A percentile compares a stretch with the other conserved stretches of the same genome.
Conservation (phyloP, 2,888 invertebrate species). For the Argynnis bischoffii region DNA sequence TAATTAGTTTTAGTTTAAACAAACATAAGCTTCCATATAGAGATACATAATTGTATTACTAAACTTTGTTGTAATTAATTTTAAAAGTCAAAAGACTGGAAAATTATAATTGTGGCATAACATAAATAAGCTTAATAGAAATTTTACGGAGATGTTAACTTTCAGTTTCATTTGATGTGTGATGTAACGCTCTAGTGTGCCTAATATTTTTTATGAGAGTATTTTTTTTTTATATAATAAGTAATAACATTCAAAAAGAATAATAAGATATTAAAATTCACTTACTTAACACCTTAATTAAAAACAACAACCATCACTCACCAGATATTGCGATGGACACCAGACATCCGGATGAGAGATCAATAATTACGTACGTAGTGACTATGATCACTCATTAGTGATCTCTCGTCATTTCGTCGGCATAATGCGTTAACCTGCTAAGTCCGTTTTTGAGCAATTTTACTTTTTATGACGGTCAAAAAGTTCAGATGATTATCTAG, state of each 20-base stretch:
- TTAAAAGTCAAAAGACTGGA: conserved; percentile 1
- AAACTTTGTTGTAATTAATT: conserved; percentile 3
- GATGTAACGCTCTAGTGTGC: too few relatives aligned
- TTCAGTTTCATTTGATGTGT: not conserved
- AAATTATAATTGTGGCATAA: conserved; percentile 8
- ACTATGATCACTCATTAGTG: conserved; percentile 95
- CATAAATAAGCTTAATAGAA: not conserved
- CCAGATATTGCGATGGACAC: conserved; percentile 98
- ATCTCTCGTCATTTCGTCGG: too few relatives aligned
- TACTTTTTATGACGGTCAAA: too few relatives aligned
- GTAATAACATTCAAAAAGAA: too few relatives aligned
- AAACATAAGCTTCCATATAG: not conserved
- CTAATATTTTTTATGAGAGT: too few relatives aligned
- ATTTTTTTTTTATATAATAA: too few relatives aligned
- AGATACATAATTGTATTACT: not conserved
- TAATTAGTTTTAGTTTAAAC: conserved; percentile 16
- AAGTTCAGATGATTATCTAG: too few relatives aligned
- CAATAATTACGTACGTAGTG: conserved; percentile 99
- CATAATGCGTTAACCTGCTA: too few relatives aligned
- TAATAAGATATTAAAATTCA: too few relatives aligned
- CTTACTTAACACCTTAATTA: too few relatives aligned
- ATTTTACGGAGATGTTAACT: not conserved
- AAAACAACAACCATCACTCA: not conserved
- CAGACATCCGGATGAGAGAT: conserved; percentile 99
- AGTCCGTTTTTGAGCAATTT: too few relatives aligned